phyloP scores from a whole-genome alignment of 2,888 invertebrate species.

The Steinernema scapterisci region DNA sequence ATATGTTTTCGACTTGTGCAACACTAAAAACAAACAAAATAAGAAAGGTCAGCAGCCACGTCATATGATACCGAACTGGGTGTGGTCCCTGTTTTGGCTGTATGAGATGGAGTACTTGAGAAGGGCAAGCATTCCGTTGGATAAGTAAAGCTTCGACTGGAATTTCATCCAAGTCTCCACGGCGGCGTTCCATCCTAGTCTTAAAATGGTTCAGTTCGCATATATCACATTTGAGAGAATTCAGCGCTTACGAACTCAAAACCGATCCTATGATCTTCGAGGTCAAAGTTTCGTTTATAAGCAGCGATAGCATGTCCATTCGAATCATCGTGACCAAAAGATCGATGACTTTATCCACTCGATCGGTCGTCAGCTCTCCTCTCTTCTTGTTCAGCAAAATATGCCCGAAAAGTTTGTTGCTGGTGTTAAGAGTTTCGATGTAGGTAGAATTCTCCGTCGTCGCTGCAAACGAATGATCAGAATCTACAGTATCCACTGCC shows the following conservation, averaged over 20 bases:
- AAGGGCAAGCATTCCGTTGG: conserved; percentile 55
- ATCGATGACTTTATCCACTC: conserved; percentile 51
- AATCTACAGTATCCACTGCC: background rate
- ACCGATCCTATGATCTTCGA: conserved; percentile 47
- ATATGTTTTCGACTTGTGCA: conserved; percentile 53
- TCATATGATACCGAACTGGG: conserved; percentile 44
- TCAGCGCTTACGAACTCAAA: conserved; percentile 34
- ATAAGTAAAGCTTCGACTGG: conserved; percentile 48
- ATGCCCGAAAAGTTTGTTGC: conserved; percentile 43
- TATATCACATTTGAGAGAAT: background rate
- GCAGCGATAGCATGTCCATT: conserved; percentile 49
- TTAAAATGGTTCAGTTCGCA: conserved; percentile 25
- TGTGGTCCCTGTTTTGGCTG: conserved; percentile 36
- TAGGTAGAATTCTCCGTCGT: conserved; percentile 43
- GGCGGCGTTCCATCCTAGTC: conserved; percentile 55
- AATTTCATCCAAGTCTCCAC: conserved; percentile 57
- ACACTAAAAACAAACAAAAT: conserved; percentile 40
- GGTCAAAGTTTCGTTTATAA: conserved; percentile 52
- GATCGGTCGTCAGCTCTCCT: conserved; percentile 34
- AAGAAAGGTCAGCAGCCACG: background rate
- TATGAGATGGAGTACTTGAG: conserved; percentile 38
- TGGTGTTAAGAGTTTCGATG: conserved; percentile 47
- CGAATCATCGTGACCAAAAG: conserved; percentile 52
- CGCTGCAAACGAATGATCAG: conserved; percentile 37
- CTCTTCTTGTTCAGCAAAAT: background rate